These are phyloP conservation scores for Capitella teleta DNA, from an alignment of 1,140 invertebrate species.

Conservation along the genomic window DNA sequence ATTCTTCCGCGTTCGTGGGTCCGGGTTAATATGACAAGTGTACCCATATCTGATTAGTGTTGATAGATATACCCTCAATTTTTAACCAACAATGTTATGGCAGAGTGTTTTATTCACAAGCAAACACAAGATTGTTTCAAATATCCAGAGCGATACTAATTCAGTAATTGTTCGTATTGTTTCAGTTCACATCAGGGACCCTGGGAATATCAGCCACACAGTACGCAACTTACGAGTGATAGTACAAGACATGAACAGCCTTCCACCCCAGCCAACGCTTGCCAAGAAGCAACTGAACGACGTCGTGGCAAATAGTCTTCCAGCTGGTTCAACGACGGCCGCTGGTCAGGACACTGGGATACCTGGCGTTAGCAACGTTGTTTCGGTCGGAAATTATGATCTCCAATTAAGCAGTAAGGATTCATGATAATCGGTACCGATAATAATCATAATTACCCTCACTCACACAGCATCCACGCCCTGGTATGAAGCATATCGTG, in stretches of 20 bases:
- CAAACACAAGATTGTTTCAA: too few species aligned
- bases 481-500: conserved; percentile 95
- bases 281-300: conserved; percentile 78
- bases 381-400: conserved; percentile 34
- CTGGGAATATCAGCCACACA: conserved; percentile 57
- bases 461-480: conserved; percentile 55
- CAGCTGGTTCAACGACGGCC: too few species aligned
- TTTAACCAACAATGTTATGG: too few species aligned
- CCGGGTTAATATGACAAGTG: too few species aligned
- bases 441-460: background rate
- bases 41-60: too few species aligned
- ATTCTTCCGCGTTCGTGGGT: too few species aligned
- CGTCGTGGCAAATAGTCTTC: conserved; percentile 62
- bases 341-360: conserved; percentile 48
- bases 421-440: background rate
- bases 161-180: too few species aligned
- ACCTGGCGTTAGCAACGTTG: conserved; percentile 24
- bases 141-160: too few species aligned
- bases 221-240: conserved; percentile 70
- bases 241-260: conserved; percentile 66
- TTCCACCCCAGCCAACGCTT: conserved; percentile 67
- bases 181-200: conserved; percentile 69
- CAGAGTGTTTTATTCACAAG: too few species aligned
- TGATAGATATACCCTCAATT: too few species aligned
- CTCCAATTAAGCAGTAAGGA: conserved; percentile 32